Conservation (phyloP, 2,888 invertebrate genomes). For the Athalia circularis region DNA sequence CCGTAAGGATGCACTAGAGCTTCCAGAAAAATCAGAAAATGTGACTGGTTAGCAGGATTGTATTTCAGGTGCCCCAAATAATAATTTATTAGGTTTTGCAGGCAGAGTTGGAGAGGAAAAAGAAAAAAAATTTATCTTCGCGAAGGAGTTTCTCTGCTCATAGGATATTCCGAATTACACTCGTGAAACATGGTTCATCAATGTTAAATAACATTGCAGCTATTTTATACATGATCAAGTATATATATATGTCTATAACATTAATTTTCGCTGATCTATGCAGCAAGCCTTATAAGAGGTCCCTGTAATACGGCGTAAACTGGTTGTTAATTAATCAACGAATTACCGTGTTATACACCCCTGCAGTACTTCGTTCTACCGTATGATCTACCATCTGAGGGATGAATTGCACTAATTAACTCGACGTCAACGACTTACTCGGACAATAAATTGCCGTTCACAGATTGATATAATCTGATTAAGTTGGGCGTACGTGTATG, state of each 20-base stretch:
- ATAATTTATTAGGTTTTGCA: too few species aligned
- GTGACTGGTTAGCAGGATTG: too few species aligned
- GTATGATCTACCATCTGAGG: constrained; percentile 2
- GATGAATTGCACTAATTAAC: constrained; percentile 25
- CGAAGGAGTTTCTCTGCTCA: too few species aligned
- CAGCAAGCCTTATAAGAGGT: background rate
- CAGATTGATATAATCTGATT: constrained; percentile 8
- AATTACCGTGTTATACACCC: background rate
- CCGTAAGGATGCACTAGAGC: background rate
- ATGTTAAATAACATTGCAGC: too few species aligned
- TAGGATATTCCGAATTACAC: too few species aligned
- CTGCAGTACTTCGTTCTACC: background rate
- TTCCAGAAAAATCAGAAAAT: too few species aligned
- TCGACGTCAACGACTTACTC: constrained; percentile 14
- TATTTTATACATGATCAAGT: too few species aligned
- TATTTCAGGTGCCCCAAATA: too few species aligned
- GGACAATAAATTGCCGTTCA: constrained; percentile 20
- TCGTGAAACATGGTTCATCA: too few species aligned
- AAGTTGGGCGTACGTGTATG: background rate
- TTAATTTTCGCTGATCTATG: background rate
- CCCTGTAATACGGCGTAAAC: background rate
- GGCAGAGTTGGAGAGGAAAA: too few species aligned
- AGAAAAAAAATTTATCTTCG: too few species aligned
- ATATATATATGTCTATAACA: too few species aligned
- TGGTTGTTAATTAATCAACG: constrained; percentile 16